A percentile compares a stretch with the other conserved stretches of the same genome.
Conservation (phyloP, 1,140 invertebrate genomes). For the Lepidurus couesii region DNA sequence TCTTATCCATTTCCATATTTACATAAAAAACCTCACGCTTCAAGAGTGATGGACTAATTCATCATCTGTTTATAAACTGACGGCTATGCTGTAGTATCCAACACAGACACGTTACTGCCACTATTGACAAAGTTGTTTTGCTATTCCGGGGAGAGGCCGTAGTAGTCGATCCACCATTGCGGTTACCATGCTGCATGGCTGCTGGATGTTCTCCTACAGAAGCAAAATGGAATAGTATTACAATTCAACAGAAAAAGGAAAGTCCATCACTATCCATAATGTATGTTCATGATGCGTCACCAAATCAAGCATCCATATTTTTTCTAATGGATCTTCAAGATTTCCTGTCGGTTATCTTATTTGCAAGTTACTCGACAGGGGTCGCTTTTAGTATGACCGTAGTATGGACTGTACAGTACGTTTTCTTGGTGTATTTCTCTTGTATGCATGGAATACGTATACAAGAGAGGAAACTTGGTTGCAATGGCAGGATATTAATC, state of each 20-base stretch:
- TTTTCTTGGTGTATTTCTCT: neutral
- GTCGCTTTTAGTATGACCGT: neutral
- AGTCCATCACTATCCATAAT: neutral
- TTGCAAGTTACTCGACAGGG: neutral
- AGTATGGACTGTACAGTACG: neutral
- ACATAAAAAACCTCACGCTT: neutral
- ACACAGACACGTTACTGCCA: neutral
- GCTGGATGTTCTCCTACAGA: conserved; percentile 35
- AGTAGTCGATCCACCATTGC: conserved; percentile 15
- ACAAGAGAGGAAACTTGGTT: too few species aligned
- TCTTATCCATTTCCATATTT: neutral
- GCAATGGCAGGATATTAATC: too few species aligned
- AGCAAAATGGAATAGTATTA: neutral
- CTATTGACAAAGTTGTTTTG: neutral
- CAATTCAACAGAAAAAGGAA: neutral
- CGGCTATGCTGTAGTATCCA: neutral
- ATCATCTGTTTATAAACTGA: conserved; percentile 10
- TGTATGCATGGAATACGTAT: neutral
- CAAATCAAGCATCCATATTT: neutral
- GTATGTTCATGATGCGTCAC: neutral
- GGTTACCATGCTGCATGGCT: conserved; percentile 36
- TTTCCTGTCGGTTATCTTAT: neutral
- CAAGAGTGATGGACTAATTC: neutral
- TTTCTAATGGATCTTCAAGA: neutral
- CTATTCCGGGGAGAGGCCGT: neutral